Base-by-base conservation (phyloP, 1,140 invertebrate genomes). In the Asobara japonica region DNA sequence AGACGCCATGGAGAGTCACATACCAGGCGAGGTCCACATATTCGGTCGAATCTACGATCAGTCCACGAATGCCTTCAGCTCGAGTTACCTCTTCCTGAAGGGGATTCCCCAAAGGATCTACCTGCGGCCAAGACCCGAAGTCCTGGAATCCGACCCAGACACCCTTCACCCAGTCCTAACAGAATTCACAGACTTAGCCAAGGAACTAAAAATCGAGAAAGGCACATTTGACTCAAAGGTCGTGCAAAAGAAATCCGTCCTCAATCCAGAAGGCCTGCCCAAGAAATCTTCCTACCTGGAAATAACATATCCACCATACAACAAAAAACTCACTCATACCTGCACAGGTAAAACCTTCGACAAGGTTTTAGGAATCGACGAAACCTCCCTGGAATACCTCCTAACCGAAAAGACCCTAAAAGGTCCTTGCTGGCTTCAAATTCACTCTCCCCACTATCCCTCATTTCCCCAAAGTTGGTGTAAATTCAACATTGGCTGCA, bases 381-480 rank as follows among this genome's bases (percentile, higher is more conserved):
- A 94, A n/a, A 94, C 93, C 72, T 90, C 93, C n/a, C 84, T 99
- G 60, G 98, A 99, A 84, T 89, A 92, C n/a, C 91, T 99, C 33
- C 83, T 99, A 0, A 84, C 99, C 3, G 95, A 97, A 71, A 89
- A 93, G 60, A 97, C 95, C 82, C 93, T 99, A 18, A 98, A 97
- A 87, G 98, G 98, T 0, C 98, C 98, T 0, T 94, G 95, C 75
- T 99, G 98, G 98, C 80, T 99, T 16, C 93, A 97, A 78, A 87
- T 99, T 3, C n/a, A n/a, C n/a, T n/a, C n/a, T n/a, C n/a, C n/a
- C n/a, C n/a, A n/a, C n/a, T n/a, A n/a, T n/a, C n/a, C n/a, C n/a
- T n/a, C n/a, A n/a, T n/a, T n/a, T n/a, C n/a, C n/a, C n/a, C 4
- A 92, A 91, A 45, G 91, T 75, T 98, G 96, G 96, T 97, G 96